These are phyloP conservation scores for crab-eating macaque (Macaca fascicularis) DNA, from an alignment of 2,113 vertebrate species.

Conservation along the genomic window T2T-MFA8v1.1 NC_088385.1:4212501-4213000, in stretches of 20 bases:
- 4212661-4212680: neutral
- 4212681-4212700: neutral
- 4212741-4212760: fast-evolving
- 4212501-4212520: neutral
- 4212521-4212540: fast-evolving
- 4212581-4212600: neutral
- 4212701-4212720: neutral
- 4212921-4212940: neutral
- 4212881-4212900: neutral
- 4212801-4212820: neutral
- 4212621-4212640: neutral
- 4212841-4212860: neutral
- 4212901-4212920: neutral
- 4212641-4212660: neutral
- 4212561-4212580: fast-evolving
- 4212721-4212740: neutral
- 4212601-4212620: fast-evolving
- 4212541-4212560: fast-evolving
- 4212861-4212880: neutral
- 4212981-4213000: neutral
- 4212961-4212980: neutral
- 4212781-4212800: neutral
- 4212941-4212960: neutral
- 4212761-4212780: fast-evolving
- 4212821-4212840: neutral